Evolutionary conservation across 1,140 invertebrate genomes (phyloP), one percentile per base, ranked within the genome.

Genomic region (Zaprionus kolodkinae): DNA sequence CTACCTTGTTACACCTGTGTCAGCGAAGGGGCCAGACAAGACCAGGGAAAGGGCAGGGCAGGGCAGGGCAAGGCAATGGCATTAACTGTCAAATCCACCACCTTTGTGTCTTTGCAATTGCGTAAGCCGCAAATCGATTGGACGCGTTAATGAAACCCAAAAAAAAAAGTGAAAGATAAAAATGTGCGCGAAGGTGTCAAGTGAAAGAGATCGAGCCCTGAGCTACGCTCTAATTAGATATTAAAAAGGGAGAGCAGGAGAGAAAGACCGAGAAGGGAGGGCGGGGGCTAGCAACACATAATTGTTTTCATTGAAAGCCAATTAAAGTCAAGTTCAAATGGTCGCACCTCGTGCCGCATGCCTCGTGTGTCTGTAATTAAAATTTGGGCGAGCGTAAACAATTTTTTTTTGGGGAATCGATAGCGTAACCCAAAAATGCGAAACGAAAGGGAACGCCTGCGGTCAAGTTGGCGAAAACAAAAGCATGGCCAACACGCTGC

Each of bases 251-350:
- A 50, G 10, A 21, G 9, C 4, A 15, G 3, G 38, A 43, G 40
- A 25, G 3, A 12, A 9, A 25, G 17, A 7, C 15, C 5, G 7
- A 25, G 17, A 0, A 9, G 33, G 33, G 10, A 0, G 7, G 33
- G 33, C 0, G 33, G 33, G 1, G 17, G 3, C 54, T 60, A 64
- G 73, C 57, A 59, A 76, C 64, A 72, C 74, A 72, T 76, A 76
- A 81, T 81, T 88, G 79, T 75, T 77, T 84, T 84, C 72, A 83
- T 88, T 78, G 80, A 88, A 72, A 88, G 68, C 68, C 84, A 88
- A 88, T 88, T 88, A 88, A 88, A 88, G 84, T 89, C 84, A 88
- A 88, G 84, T 88, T 88, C 84, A 88, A 73, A 78, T 74, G 84
- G 77, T 21, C 84, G 74, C 85, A 84, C 84, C 84, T 84, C 74